Percentiles rank a stretch among this genome's conserved stretches.
phyloP scores from a whole-genome alignment of 2,888 invertebrate genomes.

The Trissolcus brochymenae region DNA sequence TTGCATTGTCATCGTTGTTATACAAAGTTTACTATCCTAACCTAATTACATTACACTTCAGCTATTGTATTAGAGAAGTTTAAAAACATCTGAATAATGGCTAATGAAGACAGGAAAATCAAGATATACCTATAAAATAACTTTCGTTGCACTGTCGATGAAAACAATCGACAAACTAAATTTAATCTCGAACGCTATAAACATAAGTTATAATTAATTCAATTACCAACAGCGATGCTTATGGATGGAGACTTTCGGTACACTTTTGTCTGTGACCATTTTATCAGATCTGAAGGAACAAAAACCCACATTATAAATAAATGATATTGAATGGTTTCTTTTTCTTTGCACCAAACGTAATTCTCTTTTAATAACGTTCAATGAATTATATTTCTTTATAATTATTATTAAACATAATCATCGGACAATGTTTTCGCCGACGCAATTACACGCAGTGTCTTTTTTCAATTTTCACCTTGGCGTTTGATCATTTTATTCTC shows the following conservation, averaged over 20 bases:
- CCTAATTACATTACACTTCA: too few relatives aligned
- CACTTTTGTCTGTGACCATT: conserved; percentile 44
- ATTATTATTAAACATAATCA: conserved; percentile 53
- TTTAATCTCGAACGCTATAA: conserved; percentile 39
- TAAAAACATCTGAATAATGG: too few relatives aligned
- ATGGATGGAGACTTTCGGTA: conserved; percentile 1
- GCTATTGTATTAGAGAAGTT: too few relatives aligned
- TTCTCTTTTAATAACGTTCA: conserved; percentile 48
- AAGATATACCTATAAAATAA: too few relatives aligned
- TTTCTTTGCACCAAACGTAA: conserved; percentile 25
- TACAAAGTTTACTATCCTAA: too few relatives aligned
- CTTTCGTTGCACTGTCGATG: conserved; percentile 14
- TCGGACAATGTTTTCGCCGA: conserved; percentile 49
- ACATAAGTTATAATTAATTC: conserved; percentile 54
- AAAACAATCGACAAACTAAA: conserved; percentile 41
- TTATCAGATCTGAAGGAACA: conserved; percentile 46
- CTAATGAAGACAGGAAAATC: too few relatives aligned
- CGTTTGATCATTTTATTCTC: conserved; percentile 57
- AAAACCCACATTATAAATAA: conserved; percentile 44
- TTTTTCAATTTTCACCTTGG: conserved; percentile 59
- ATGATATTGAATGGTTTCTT: conserved; percentile 45
- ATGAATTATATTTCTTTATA: conserved; percentile 55
- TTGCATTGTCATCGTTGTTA: not conserved
- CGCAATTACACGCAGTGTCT: conserved; percentile 44
- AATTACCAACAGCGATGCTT: conserved; percentile 18